Evolutionary conservation across 2,888 invertebrate species (phyloP).

Genomic region (Lasioglossum villosulum): DNA sequence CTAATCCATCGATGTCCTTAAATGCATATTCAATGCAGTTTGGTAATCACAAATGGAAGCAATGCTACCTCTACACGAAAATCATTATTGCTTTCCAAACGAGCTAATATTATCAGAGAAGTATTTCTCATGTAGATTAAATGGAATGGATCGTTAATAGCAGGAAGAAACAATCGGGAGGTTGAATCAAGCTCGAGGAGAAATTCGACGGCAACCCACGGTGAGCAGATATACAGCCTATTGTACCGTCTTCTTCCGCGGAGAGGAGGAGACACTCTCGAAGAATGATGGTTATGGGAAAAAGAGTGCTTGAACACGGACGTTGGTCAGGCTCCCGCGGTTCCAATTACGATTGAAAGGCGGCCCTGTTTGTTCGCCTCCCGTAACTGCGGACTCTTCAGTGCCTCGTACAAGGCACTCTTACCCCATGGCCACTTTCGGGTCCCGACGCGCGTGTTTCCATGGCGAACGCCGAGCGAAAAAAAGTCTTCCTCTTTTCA

Average conservation of each 20-base stretch:
- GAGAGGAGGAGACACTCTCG: conserved; percentile 77
- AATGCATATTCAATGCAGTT: too few relatives aligned
- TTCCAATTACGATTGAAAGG: conserved; percentile 82
- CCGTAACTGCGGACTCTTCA: conserved; percentile 74
- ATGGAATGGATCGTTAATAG: not conserved
- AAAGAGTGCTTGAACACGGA: conserved; percentile 84
- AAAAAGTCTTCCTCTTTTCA: conserved; percentile 20
- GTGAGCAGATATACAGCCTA: conserved; percentile 56
- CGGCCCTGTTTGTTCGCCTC: conserved; percentile 69
- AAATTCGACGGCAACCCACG: conserved; percentile 26
- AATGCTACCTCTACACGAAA: too few relatives aligned
- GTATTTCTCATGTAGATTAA: not conserved
- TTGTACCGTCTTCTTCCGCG: conserved; percentile 72
- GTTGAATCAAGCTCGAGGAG: not conserved
- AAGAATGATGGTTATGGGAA: conserved; percentile 80
- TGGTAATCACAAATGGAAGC: too few relatives aligned
- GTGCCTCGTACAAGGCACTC: conserved; percentile 68
- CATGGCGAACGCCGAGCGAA: conserved; percentile 59
- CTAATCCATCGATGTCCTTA: too few relatives aligned
- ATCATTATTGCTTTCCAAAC: too few relatives aligned
- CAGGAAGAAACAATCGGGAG: not conserved
- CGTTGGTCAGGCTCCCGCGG: conserved; percentile 82
- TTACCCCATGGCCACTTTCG: conserved; percentile 72
- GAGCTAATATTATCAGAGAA: too few relatives aligned
- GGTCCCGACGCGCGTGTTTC: conserved; percentile 69